Evolutionary conservation across 2,797 vertebrate species (phyloP).

Genomic region (Muraenolepis orangiensis): DNA sequence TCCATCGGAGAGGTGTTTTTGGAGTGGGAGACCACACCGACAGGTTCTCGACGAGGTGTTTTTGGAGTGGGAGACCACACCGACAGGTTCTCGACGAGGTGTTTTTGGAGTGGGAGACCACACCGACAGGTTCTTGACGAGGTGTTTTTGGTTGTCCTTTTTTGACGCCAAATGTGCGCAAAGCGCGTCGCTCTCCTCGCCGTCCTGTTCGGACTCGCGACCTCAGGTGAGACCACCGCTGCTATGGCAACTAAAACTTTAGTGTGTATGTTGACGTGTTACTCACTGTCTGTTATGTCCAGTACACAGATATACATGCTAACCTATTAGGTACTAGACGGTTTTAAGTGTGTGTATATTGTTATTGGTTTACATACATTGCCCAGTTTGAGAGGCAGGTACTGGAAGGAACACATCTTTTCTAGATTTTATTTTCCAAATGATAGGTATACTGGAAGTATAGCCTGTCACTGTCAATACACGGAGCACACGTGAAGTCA

Average conservation of each 20-base stretch:
- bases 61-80: no score
- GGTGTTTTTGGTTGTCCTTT: neutral
- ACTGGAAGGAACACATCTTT: neutral
- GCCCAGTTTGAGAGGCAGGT: neutral
- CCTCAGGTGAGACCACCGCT: slow-evolving; percentile 63
- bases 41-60: no score
- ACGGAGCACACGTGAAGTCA: neutral
- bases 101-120: neutral
- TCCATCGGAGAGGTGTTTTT: no score
- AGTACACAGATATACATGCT: neutral
- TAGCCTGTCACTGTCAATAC: neutral
- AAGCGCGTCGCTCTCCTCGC: slow-evolving; percentile 46
- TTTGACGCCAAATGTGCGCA: slow-evolving; percentile 53
- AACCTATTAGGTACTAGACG: no score
- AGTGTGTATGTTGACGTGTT: neutral
- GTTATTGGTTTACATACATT: no score
- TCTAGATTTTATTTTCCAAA: neutral
- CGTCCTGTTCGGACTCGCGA: slow-evolving; percentile 68
- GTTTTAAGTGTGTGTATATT: no score
- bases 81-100: no score
- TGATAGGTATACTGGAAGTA: neutral
- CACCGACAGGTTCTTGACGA: neutral
- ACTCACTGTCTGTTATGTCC: neutral
- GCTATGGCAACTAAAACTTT: neutral
- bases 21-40: no score